Evolutionary conservation across 2,113 vertebrate species (phyloP), one percentile per base, ranked within the genome.

Genomic region (Lepidothrix coronata): DNA sequence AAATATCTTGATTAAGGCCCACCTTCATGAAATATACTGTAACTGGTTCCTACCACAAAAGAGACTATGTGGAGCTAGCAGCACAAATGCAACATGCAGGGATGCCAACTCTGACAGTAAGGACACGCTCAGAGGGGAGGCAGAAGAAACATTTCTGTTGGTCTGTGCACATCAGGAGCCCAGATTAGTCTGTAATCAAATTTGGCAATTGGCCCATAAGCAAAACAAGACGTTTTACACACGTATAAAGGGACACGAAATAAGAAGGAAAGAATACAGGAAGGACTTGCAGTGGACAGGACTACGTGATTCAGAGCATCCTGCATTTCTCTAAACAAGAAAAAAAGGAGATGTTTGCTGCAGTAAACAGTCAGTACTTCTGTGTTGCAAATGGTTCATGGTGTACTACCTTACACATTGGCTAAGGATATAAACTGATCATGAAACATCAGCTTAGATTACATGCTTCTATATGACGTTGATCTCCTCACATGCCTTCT

Each of bases 61-160:
- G 19, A 33, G 14, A 30, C 13, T 8, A 2, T 2, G 6, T 6
- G 24, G 48, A 78, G 33, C 14, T 82, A 52, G 44, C 33, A 88
- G 24, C 2, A 4, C 11, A 48, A 35, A 76, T 52, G n/a, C 2
- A 1, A 11, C 1, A 2, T 18, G 13, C n/a, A 76, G 33, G 37
- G 41, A 52, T 52, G 39, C 12, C 39, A 5, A 3, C n/a, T 68
- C 54, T 13, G 35, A 46, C 4, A 24, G 57, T 5, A 12, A 48
- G 12, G 21, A 23, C 8, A 18, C 1, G 2, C 46, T 63, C 16
- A 37, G 44, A 71, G 17, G 11, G 25, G 23, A 94, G 16, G 5
- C 1, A 37, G n/a, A 18, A 6, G 43, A 51, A 18, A 5, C 14
- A 19, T 3, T 70, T 48, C 30, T 54, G 21, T 59, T 24, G 68